Evolutionary conservation across 2,113 vertebrate genomes (phyloP).

Genomic region (Caretta caretta): DNA sequence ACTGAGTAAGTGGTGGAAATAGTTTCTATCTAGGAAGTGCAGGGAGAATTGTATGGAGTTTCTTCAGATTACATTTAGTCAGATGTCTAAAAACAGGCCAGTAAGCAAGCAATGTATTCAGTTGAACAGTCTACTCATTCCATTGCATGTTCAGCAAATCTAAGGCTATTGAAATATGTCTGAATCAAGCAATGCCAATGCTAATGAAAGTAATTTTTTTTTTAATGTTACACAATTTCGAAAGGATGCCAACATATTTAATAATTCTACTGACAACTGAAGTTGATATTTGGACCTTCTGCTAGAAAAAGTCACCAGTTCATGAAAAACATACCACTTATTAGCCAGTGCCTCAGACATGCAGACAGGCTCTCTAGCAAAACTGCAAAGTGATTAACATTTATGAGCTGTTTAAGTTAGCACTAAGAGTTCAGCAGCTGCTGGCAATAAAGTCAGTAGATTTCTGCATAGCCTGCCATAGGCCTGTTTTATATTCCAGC

Average conservation of each 20-base stretch:
- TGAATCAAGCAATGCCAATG: not conserved
- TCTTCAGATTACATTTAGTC: not conserved
- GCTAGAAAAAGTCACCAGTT: not conserved
- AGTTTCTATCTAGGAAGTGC: not conserved
- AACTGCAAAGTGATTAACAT: constrained; percentile 62
- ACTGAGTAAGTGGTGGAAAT: not conserved
- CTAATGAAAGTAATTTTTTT: not conserved
- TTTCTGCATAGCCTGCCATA: constrained; percentile 50
- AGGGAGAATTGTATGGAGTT: not conserved
- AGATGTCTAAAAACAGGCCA: not conserved
- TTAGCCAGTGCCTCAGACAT: constrained; percentile 35
- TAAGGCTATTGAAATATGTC: not conserved
- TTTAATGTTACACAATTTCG: not conserved
- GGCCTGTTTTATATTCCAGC: not conserved
- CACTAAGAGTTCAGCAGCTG: constrained; percentile 51
- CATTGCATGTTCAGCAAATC: not conserved
- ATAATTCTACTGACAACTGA: not conserved
- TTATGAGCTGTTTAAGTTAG: constrained; percentile 61
- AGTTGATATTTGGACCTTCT: constrained; percentile 4
- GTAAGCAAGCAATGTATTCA: not conserved
- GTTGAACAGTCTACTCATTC: not conserved
- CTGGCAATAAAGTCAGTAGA: constrained; percentile 50
- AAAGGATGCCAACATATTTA: not conserved
- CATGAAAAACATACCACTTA: not conserved
- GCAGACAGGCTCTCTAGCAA: constrained; percentile 26